Evolutionary conservation across 2,888 invertebrate genomes (phyloP).

Genomic region (Byasa hedistus): DNA sequence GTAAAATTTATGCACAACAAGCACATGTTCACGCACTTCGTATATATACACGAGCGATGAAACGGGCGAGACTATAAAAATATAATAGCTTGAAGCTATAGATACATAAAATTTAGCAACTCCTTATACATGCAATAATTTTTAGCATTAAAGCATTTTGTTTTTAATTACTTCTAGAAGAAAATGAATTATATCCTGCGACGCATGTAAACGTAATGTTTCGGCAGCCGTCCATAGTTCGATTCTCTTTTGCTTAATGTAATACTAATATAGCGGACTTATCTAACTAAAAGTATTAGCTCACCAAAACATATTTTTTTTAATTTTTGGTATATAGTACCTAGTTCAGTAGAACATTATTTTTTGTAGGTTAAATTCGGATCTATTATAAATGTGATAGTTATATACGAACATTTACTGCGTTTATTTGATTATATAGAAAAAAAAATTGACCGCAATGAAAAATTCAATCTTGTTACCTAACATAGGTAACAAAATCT

Average conservation of each 20-base stretch:
- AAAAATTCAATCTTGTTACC: not conserved
- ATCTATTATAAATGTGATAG: constrained; percentile 37
- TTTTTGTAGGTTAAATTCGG: constrained; percentile 46
- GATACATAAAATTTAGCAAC: too few species aligned
- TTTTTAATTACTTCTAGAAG: constrained; percentile 10
- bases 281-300: constrained; percentile 69
- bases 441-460: constrained; percentile 4
- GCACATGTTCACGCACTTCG: constrained; percentile 9
- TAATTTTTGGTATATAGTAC: constrained; percentile 49
- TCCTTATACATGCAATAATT: constrained; percentile 6
- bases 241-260: constrained; percentile 28
- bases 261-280: constrained; percentile 55
- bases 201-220: constrained; percentile 11
- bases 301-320: constrained; percentile 72
- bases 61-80: constrained; percentile 13
- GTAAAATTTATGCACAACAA: constrained; percentile 17
- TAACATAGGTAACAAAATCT: constrained; percentile 1
- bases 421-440: constrained; percentile 4
- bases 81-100: constrained; percentile 3
- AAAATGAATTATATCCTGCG: constrained; percentile 2
- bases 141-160: constrained; percentile 10
- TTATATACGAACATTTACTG: constrained; percentile 5
- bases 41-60: constrained; percentile 6
- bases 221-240: constrained; percentile 25
- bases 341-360: constrained; percentile 38